Base-by-base conservation (phyloP, 1,140 invertebrate species). In the Musca domestica region DNA sequence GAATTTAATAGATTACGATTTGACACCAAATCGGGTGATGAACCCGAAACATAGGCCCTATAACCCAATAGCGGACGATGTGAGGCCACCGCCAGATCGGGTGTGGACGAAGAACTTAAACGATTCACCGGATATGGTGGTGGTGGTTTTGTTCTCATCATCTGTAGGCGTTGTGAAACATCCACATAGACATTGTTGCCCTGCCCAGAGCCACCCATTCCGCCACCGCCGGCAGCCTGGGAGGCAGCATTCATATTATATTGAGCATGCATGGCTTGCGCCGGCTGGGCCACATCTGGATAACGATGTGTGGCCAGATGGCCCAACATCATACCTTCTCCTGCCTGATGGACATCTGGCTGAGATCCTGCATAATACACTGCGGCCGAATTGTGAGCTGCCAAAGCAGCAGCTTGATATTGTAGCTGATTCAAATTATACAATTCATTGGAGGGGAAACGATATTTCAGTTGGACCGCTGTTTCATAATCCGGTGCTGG, bases 401-500 rank as follows among this genome's bases (percentile, higher is more conserved):
- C 22, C 9, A 73, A 48, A 12, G 65, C 67, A 54, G 69, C 64
- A 14, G 71, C 69, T 19, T 47, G 34, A 47, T 68, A 58, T n/a
- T 66, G 51, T 19, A 51, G 76, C 75, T 46, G 71, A 12, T 82
- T 76, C 3, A 84, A 74, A 48, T 78, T 74, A 41, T 81, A 77
- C 46, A 81, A 49, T 56, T 81, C 83, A 48, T 80, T 76, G 10
- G 84, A 82, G 1, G 83, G 83, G 34, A 84, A 82, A 51, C 86
- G 84, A 76, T 91, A 91, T 74, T 91, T 92, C 76, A 92, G 89
- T 80, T 93, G 92, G 52, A 98, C 87, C 6, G 95, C 95, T 0
- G 94, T 95, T 76, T 97, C 94, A 79, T 98, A 98, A 81, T 96
- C 95, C 0, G 95, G 95, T 2, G 94, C 94, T 22, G 91, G 92